Percentiles rank a stretch among this genome's conserved stretches.
Evolutionary conservation across 2,113 vertebrate genomes (phyloP).

Genomic region (Rutilus rutilus): DNA sequence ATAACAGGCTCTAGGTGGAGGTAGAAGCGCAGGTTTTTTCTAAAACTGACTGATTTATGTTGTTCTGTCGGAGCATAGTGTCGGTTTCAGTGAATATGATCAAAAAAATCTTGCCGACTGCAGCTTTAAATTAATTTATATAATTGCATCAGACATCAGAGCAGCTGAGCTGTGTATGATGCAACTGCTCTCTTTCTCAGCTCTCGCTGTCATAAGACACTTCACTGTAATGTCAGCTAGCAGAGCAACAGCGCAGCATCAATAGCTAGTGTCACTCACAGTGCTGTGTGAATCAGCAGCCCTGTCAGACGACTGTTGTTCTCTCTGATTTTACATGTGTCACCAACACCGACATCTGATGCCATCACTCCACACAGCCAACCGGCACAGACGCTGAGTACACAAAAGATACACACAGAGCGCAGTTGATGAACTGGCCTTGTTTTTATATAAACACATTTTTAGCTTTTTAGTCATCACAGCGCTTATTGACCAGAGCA

Average conservation of each 20-base stretch:
- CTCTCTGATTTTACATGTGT: constrained; percentile 35
- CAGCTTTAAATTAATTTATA: background rate
- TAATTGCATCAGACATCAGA: background rate
- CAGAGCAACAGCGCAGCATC: constrained; percentile 30
- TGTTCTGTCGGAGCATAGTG: no score
- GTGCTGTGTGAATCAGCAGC: constrained; percentile 48
- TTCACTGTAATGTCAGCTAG: constrained; percentile 25
- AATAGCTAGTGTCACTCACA: constrained; percentile 39
- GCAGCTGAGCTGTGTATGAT: background rate
- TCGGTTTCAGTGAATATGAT: no score
- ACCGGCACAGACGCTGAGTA: constrained; percentile 27
- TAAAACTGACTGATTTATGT: no score
- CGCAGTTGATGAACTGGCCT: background rate
- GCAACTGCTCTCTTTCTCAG: constrained; percentile 3
- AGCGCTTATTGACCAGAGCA: background rate
- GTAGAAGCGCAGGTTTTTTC: no score
- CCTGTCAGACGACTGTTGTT: constrained; percentile 40
- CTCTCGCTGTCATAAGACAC: constrained; percentile 10
- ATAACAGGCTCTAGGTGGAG: no score
- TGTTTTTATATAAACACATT: background rate
- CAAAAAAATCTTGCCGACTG: no score
- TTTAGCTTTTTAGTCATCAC: background rate
- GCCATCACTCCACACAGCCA: constrained; percentile 35
- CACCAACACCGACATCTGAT: constrained; percentile 35
- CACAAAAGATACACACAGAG: constrained; percentile 8